Percentiles rank a stretch among this genome's conserved stretches.
Evolutionary conservation across 2,113 vertebrate species (phyloP).

Genomic region (Coptodon rendalli): DNA sequence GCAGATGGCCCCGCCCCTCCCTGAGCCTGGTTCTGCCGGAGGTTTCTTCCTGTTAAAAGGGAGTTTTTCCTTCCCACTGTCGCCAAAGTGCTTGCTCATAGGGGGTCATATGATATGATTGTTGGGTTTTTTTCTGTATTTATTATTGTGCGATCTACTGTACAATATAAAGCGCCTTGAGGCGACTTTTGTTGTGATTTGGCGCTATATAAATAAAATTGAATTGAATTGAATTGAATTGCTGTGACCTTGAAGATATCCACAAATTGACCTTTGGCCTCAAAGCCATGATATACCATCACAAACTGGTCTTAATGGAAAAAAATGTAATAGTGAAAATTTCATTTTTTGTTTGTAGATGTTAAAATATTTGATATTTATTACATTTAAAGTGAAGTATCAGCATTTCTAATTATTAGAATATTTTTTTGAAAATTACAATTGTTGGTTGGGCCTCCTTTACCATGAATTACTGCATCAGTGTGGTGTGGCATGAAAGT

Average conservation of each 20-base stretch:
- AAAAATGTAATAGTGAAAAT: background rate
- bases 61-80: too few relatives aligned
- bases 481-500: background rate
- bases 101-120: too few relatives aligned
- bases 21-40: too few relatives aligned
- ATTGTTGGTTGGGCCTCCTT: background rate
- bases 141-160: too few relatives aligned
- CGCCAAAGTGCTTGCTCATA: too few relatives aligned
- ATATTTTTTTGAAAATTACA: fast-evolving
- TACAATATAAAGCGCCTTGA: too few relatives aligned
- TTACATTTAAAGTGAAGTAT: background rate
- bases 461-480: background rate
- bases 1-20: too few relatives aligned
- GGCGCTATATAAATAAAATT: too few relatives aligned
- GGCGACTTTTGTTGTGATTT: too few relatives aligned
- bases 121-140: too few relatives aligned
- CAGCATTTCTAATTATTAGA: background rate
- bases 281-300: background rate
- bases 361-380: background rate
- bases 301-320: background rate
- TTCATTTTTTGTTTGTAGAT: background rate
- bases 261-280: background rate
- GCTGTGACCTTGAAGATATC: background rate
- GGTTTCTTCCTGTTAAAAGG: too few relatives aligned
- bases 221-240: too few relatives aligned